Base-by-base conservation (phyloP, 2,888 invertebrate species). In the Sepiola atlantica region DNA sequence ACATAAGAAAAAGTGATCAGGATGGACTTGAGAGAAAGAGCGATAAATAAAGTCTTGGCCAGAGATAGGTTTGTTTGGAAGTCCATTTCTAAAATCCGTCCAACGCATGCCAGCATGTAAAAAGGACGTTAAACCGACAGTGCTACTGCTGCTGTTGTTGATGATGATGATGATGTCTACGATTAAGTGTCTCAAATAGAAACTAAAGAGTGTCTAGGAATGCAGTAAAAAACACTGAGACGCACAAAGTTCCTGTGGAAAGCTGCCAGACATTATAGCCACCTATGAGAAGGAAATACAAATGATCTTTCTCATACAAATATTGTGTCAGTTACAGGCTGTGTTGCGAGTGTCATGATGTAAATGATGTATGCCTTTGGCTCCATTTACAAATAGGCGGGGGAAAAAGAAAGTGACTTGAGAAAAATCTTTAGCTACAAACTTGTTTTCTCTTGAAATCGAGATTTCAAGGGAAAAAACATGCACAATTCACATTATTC, bases 401-500 rank as follows among this genome's bases (percentile, higher is more conserved):
- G 45, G n/a, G 77, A n/a, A n/a, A 14, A n/a, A 77, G 77, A 77
- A n/a, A 77, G n/a, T 77, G 28, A 77, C 12, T 77, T 77, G 57
- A 21, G 57, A 21, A 24, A 57, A 77, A 77, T 77, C 77, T 77
- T 77, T 77, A 77, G 16, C 28, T 77, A n/a, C n/a, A 77, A n/a
- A n/a, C 77, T 14, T 77, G 77, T 77, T n/a, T n/a, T n/a, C 77
- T 77, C n/a, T 45, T 14, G n/a, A n/a, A 12, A 77, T n/a, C n/a
- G 77, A 77, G n/a, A n/a, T n/a, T 77, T n/a, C 28, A 77, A n/a
- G n/a, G 12, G 45, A 45, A 45, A n/a, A 77, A 77, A 77, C 77
- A 77, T n/a, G n/a, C 77, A 77, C 28, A 77, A 77, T n/a, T n/a
- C 77, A 77, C 77, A 77, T 77, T n/a, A 77, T 77, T 77, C 77